phyloP scores from a whole-genome alignment of 2,113 vertebrate genomes.

The Ctenomys sociabilis region DNA sequence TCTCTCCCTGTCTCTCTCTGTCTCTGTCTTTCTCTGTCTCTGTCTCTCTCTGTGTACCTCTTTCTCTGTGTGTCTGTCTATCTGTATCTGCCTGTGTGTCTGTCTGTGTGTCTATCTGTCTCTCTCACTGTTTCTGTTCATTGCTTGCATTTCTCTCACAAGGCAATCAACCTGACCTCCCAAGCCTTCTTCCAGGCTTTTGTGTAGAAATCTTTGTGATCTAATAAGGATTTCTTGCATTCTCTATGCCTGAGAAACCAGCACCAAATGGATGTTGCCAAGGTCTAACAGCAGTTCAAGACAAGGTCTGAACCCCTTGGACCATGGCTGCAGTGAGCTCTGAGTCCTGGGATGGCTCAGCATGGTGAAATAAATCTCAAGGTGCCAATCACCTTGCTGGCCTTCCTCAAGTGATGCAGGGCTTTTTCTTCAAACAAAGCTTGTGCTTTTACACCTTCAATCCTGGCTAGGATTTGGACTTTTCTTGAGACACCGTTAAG shows the following conservation, averaged over 20 bases:
- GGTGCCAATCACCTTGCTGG: not conserved
- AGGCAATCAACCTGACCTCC: not conserved
- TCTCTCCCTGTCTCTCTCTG: not conserved
- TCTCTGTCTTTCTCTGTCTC: no score
- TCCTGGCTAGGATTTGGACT: not conserved
- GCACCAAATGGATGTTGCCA: not conserved
- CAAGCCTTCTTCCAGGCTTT: not conserved
- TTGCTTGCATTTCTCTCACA: not conserved
- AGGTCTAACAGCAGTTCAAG: not conserved
- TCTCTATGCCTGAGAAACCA: not conserved
- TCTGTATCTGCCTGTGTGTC: not conserved
- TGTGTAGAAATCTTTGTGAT: not conserved
- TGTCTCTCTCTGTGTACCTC: no score
- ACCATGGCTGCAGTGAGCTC: not conserved
- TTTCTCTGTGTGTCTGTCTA: no score
- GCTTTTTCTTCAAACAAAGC: not conserved
- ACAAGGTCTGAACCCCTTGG: not conserved
- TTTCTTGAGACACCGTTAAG: not conserved
- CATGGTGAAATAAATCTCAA: not conserved
- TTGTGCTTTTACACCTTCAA: not conserved
- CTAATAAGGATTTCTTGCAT: not conserved
- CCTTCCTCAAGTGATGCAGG: not conserved
- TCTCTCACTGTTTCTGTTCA: not conserved
- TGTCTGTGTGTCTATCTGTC: not conserved
- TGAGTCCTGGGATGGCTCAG: not conserved